Base-by-base conservation (phyloP, 2,888 invertebrate species). In the Sacculina carcini region DNA sequence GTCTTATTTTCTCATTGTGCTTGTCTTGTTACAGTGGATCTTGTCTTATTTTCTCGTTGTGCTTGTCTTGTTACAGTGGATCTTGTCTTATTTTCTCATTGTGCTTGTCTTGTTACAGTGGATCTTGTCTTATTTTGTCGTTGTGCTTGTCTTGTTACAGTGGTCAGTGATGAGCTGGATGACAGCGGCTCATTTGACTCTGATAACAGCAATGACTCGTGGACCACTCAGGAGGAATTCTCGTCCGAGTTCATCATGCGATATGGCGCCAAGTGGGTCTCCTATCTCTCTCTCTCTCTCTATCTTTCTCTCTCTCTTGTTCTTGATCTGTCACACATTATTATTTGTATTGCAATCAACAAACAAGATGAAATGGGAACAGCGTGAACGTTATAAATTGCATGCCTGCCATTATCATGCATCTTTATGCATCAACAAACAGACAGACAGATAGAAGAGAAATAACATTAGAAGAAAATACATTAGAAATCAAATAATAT, bases 231-330 rank as follows among this genome's bases (percentile, higher is more conserved):
- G 26, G 80, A 81, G 64, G 81, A 82, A 65, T 79, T 78, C 62
- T 78, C 78, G 61, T 75, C 79, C 0, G 81, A 82, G 62, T 78
- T 76, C 61, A 80, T 81, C 60, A 71, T 81, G 63, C 75, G 78
- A 64, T 78, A 77, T 64, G 78, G 78, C 55, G 75, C 72, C 64
- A 73, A 72, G 73, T 73, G 64, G 59, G 56, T 54, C n/a, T 26
- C 10, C 28, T 12, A 34, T n/a, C 14, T 34, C n/a, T n/a, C 10
- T 10, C n/a, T 34, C 10, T 34, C 34, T n/a, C n/a, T n/a, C n/a
- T n/a, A n/a, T n/a, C n/a, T n/a, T n/a, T n/a, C n/a, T n/a, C n/a
- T n/a, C n/a, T 12, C n/a, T 12, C 12, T 10, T 34, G n/a, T 12
- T 34, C n/a, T 10, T 12, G n/a, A n/a, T n/a, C n/a, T 34, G 34